Conservation (phyloP, 2,888 invertebrate genomes). For the Zaprionus bogoriensis region DNA sequence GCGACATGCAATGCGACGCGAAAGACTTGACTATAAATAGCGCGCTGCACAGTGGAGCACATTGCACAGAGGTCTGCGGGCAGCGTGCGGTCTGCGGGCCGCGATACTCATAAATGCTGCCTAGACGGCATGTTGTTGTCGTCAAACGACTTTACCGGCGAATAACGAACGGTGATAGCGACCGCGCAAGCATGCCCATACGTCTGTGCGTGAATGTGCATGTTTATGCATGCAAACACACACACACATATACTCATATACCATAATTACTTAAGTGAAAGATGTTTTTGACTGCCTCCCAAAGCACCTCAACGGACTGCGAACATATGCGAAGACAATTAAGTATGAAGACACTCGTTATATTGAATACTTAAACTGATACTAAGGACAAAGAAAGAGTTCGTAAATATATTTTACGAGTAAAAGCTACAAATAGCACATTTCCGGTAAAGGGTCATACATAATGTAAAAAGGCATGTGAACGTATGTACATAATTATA, state of each 20-base stretch:
- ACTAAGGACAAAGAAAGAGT: too few species aligned
- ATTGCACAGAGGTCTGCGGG: neutral
- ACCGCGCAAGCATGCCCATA: neutral
- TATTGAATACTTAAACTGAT: too few species aligned
- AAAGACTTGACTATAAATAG: conserved; percentile 62
- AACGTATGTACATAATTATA: too few species aligned
- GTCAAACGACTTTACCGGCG: conserved; percentile 42
- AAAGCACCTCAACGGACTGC: neutral
- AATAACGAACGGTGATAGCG: conserved; percentile 7
- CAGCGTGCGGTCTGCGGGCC: conserved; percentile 8
- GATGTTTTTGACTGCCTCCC: conserved; percentile 22
- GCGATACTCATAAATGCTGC: conserved; percentile 30
- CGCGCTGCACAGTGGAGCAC: conserved; percentile 16
- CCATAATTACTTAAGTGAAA: conserved; percentile 33
- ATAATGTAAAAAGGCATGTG: too few species aligned
- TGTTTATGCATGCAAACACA: neutral
- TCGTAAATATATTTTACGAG: too few species aligned
- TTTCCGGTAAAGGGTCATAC: too few species aligned
- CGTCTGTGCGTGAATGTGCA: conserved; percentile 1
- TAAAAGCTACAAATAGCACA: too few species aligned
- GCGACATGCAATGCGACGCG: conserved; percentile 33
- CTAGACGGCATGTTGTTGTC: conserved; percentile 17
- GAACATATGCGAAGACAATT: too few species aligned
- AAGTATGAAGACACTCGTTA: too few species aligned
- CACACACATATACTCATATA: neutral